Base-by-base conservation (phyloP, 2,113 vertebrate genomes). In the Ploceus nigricollis region DNA sequence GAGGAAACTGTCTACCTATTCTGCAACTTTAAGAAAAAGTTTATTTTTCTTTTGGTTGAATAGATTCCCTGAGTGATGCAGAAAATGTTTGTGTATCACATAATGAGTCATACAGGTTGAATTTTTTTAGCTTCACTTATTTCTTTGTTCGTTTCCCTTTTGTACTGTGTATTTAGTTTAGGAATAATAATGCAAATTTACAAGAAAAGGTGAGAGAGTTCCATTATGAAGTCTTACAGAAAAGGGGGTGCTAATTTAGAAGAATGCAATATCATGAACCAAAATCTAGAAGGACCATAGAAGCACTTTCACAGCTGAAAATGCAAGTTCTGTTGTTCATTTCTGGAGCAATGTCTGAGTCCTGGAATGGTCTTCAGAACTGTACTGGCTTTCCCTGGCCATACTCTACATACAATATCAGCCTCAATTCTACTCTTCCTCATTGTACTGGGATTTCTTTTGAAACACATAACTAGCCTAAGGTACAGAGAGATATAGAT, bases 121-220 rank as follows among this genome's bases (percentile, higher is more conserved):
- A 53, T 57, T 79, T 89, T 87, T 92, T 88, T 51, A 21, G 24
- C 51, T 71, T 71, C 21, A 33, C 25, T 58, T 60, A 54, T 94
- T 90, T 51, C 77, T 89, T 89, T 66, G 77, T 92, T 87, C 4
- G 0, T 31, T 90, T 82, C 25, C 35, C 22, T 96, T 90, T 94
- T 90, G 58, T 27, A 42, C 70, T 64, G 81, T 82, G 68, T 82
- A 53, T 42, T 89, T 73, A 94, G 75, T 80, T 84, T 83, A 65
- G 87, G 91, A 89, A 80, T 90, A 79, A 75, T 89, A 93, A 89
- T 79, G 58, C 42, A 47, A 80, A 84, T 83, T 47, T 80, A 77
- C 83, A 93, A 68, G 82, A 81, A 51, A 94, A 76, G 48, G 31
- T 45, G 75, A 93, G 94, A 94, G 76, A 83, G 72, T 79, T 81